A percentile compares a stretch with the other conserved stretches of the same genome.
phyloP scores from a whole-genome alignment of 2,888 invertebrate species.

The Leucophenga montana region DNA sequence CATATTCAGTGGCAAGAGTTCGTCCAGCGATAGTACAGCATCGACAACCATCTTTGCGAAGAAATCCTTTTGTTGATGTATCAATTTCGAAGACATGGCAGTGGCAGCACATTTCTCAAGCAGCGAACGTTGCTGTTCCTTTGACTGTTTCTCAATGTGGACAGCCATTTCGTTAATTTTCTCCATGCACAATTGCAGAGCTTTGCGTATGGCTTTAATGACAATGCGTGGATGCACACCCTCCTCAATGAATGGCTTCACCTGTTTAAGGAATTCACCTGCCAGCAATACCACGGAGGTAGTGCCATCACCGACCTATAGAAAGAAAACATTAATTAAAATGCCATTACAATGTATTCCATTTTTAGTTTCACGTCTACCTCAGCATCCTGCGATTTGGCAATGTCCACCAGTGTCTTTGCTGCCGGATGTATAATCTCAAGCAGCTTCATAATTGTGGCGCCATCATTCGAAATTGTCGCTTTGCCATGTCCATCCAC shows the following conservation, averaged over 20 bases:
- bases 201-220: conserved; percentile 89
- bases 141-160: conserved; percentile 80
- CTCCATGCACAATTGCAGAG: conserved; percentile 85
- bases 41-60: conserved; percentile 98
- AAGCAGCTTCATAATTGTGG: conserved; percentile 97
- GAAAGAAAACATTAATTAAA: conserved; percentile 37
- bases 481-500: conserved; percentile 92
- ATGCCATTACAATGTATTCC: conserved; percentile 27
- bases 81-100: conserved; percentile 96
- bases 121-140: conserved; percentile 74
- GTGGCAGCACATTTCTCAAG: conserved; percentile 95
- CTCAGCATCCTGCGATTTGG: conserved; percentile 99
- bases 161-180: conserved; percentile 89
- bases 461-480: conserved; percentile 99
- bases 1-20: conserved; percentile 95
- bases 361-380: conserved; percentile 73
- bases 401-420: conserved; percentile 97
- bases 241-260: conserved; percentile 97
- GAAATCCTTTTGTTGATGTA: conserved; percentile 95
- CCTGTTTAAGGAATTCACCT: conserved; percentile 94
- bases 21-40: conserved; percentile 93
- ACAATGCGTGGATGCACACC: conserved; percentile 95
- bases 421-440: conserved; percentile 99
- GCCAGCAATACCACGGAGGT: conserved; percentile 97
- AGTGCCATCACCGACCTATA: conserved; percentile 97